Percentiles rank a stretch among this genome's conserved stretches.
Conservation (phyloP, 2,797 vertebrate species). For the Trachops cirrhosus region DNA sequence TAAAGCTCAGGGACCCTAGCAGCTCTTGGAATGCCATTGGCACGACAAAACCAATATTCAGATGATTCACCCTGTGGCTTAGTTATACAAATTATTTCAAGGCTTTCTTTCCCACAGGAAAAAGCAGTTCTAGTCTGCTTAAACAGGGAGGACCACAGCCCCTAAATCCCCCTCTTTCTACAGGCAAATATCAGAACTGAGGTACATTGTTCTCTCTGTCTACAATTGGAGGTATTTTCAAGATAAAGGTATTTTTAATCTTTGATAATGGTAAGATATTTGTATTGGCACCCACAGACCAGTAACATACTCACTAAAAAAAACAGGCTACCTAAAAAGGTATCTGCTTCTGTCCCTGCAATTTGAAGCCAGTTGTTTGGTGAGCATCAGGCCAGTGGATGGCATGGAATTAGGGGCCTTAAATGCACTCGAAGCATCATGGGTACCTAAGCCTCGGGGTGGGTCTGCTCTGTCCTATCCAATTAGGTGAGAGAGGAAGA, state of each 20-base stretch:
- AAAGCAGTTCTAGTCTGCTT: neutral
- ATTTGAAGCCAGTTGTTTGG: neutral
- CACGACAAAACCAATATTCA: neutral
- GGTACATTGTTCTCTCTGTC: neutral
- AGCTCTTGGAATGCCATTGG: neutral
- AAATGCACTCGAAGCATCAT: neutral
- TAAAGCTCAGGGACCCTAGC: neutral
- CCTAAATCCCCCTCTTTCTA: neutral
- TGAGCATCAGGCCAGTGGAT: neutral
- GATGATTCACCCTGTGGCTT: neutral
- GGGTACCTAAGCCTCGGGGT: neutral
- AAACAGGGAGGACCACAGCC: neutral
- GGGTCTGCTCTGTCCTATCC: neutral
- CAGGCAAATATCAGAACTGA: neutral
- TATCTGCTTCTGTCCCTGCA: neutral
- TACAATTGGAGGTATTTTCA: neutral
- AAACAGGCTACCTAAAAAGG: neutral
- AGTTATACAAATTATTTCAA: neutral
- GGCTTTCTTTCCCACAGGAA: neutral
- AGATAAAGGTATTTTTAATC: neutral
- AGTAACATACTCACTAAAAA: constrained; percentile 2
- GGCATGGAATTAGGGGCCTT: neutral
- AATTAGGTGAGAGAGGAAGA: neutral
- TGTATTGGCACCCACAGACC: neutral
- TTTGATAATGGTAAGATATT: constrained; percentile 1